phyloP scores from a whole-genome alignment of 2,113 vertebrate species.

The Ictidomys tridecemlineatus region DNA sequence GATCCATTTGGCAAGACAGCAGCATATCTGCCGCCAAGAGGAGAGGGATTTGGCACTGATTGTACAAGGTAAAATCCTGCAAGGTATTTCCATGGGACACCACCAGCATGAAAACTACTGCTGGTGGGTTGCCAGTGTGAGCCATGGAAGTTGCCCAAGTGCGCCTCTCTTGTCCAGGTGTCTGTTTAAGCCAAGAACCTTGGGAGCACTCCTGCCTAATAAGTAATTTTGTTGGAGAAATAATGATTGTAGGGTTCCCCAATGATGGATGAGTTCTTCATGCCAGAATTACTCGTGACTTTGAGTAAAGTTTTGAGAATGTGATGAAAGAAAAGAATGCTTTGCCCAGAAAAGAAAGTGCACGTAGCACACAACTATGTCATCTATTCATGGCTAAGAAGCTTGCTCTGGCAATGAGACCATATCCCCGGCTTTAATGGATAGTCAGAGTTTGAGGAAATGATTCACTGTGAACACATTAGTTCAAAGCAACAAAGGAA shows the following conservation, averaged over 20 bases:
- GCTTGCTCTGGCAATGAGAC: neutral
- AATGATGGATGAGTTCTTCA: neutral
- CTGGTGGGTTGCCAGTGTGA: constrained; percentile 71
- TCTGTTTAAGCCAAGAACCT: constrained; percentile 74
- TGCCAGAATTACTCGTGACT: neutral
- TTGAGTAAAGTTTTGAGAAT: constrained; percentile 33
- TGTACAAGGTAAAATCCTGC: constrained; percentile 68
- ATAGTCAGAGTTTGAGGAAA: neutral
- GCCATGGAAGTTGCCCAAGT: constrained; percentile 54
- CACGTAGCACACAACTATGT: neutral
- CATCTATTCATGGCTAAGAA: neutral
- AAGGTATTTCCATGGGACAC: constrained; percentile 76
- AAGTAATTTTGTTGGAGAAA: constrained; percentile 72
- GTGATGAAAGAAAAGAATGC: neutral
- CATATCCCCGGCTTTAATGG: neutral
- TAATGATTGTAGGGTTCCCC: constrained; percentile 54
- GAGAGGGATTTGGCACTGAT: constrained; percentile 70
- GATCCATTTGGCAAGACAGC: constrained; percentile 73
- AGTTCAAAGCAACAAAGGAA: constrained; percentile 10
- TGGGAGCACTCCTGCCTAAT: constrained; percentile 53
- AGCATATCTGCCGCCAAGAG: constrained; percentile 61
- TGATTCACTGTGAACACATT: neutral
- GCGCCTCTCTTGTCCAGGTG: constrained; percentile 66
- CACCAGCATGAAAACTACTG: constrained; percentile 79
- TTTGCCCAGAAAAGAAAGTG: neutral